phyloP scores from a whole-genome alignment of 2,797 vertebrate genomes.

The Arctocebus calabarensis region DNA sequence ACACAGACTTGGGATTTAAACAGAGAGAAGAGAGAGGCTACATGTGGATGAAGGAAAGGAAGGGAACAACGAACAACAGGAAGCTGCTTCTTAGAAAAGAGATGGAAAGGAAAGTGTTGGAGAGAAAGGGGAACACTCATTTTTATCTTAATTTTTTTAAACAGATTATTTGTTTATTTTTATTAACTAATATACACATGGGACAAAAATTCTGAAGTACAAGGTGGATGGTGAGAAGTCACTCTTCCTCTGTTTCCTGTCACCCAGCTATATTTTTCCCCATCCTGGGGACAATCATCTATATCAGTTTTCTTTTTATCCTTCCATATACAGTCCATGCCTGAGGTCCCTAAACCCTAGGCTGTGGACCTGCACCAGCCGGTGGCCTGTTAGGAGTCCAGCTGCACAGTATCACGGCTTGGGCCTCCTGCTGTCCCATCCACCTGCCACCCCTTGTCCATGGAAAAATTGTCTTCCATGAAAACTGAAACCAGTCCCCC shows the following conservation, averaged over 20 bases:
- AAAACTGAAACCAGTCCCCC: too few relatives aligned
- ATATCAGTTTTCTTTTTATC: neutral
- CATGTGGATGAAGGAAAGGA: neutral
- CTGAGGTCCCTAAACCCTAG: too few relatives aligned
- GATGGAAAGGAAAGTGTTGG: neutral
- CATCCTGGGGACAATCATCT: neutral
- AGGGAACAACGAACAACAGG: neutral
- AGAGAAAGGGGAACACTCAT: neutral
- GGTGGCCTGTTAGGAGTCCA: too few relatives aligned
- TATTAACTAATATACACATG: neutral
- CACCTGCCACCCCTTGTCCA: too few relatives aligned
- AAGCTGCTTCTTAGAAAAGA: neutral
- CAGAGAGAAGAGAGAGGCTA: neutral
- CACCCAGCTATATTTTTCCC: neutral
- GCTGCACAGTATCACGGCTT: too few relatives aligned
- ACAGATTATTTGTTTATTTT: neutral
- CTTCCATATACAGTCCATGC: neutral
- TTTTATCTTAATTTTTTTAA: conserved; percentile 6
- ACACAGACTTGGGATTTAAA: neutral
- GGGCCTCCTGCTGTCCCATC: too few relatives aligned
- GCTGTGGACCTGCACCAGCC: too few relatives aligned
- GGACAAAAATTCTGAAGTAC: neutral
- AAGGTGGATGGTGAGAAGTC: neutral
- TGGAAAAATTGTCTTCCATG: too few relatives aligned
- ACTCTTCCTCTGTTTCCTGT: neutral